Percentiles rank a stretch among this genome's conserved stretches.
Conservation (phyloP, 2,888 invertebrate species). For the Torymus texanus region DNA sequence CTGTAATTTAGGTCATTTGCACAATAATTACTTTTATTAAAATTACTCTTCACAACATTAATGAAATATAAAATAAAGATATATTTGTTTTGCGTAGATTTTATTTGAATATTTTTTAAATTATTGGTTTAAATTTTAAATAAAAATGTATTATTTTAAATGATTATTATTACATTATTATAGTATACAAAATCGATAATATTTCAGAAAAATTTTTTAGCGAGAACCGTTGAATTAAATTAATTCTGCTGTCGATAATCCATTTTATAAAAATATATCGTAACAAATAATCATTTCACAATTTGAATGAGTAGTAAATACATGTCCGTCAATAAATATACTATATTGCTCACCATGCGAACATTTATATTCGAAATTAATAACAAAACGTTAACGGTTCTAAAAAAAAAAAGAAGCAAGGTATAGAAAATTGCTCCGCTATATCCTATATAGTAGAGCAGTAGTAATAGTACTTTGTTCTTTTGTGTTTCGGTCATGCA, state of each 20-base stretch:
- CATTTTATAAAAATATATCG: too few relatives aligned
- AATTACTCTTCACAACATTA: too few relatives aligned
- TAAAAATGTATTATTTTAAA: not conserved
- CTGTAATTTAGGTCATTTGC: not conserved
- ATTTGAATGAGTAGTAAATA: slow-evolving; percentile 3
- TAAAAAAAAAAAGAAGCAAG: not conserved
- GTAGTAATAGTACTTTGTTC: slow-evolving; percentile 43
- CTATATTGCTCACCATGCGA: not conserved
- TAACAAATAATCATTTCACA: slow-evolving; percentile 1
- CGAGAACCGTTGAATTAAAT: too few relatives aligned
- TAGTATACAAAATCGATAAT: too few relatives aligned
- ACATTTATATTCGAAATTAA: slow-evolving; percentile 35
- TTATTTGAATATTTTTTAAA: too few relatives aligned
- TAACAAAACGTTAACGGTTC: slow-evolving; percentile 44
- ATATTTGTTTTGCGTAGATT: not conserved
- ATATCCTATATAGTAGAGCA: slow-evolving; percentile 30
- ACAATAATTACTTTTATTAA: too few relatives aligned
- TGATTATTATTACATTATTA: not conserved
- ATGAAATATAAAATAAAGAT: not conserved
- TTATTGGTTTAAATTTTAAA: not conserved
- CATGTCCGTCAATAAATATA: slow-evolving; percentile 20
- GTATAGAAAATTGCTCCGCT: slow-evolving; percentile 40
- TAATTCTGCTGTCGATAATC: too few relatives aligned
- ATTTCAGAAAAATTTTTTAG: too few relatives aligned
- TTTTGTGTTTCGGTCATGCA: slow-evolving; percentile 53